Evolutionary conservation across 2,113 vertebrate genomes (phyloP), one percentile per base, ranked within the genome.

Genomic region (Cichladusa arquata): DNA sequence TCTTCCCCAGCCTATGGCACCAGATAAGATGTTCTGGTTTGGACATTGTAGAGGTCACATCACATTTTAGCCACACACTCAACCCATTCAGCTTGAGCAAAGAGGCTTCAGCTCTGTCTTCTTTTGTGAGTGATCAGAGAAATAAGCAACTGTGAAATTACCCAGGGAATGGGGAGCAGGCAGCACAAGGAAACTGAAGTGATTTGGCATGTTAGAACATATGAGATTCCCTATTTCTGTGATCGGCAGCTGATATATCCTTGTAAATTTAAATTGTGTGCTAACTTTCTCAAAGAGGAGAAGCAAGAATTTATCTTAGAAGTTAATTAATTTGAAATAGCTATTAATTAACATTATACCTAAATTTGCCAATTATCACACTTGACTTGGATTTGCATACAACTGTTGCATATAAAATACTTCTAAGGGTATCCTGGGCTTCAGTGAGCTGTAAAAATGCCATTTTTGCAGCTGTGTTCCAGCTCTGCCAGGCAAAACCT

Each of bases 321-420:
- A 93, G 53, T 74, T 91, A 95, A 91, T 95, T 86, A 93, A 89
- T 94, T 91, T 90, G 86, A 66, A 86, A 95, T 84, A 88, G 90
- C 78, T 86, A 25, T 93, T 94, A 92, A 96, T 94, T 93, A 91
- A 76, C 83, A 61, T 81, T 84, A 81, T 87, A 94, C 90, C 90
- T 96, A 71, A 71, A 94, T 84, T 94, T 86, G 88, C 73, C 81
- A 88, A 18, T 95, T 86, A 81, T 85, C 83, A 64, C 94, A 93
- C 48, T 86, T 60, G 93, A 85, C 79, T 91, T 89, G 79, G 80
- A 88, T 95, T 90, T 82, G 71, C 85, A 85, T 80, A 73, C 86
- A 96, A 81, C 84, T 91, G 84, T 79, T 94, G 88, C 88, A 67
- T 84, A 5, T 74, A 23, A 92, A 93, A 76, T 36, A 38, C 28